phyloP scores from a whole-genome alignment of 1,140 invertebrate genomes.

The Drosophila leontia region DNA sequence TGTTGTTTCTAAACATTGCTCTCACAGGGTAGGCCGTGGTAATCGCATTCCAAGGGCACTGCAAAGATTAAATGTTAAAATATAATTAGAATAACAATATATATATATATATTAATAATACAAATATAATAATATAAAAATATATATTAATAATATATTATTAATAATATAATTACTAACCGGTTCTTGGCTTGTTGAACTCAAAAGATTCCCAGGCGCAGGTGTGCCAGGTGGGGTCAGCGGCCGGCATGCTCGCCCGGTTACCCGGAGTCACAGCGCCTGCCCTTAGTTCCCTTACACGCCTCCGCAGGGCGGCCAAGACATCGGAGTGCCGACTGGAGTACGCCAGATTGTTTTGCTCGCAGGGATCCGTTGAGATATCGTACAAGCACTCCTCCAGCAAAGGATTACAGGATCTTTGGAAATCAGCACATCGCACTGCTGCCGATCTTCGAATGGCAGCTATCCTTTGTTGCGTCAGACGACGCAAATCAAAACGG shows the following conservation, averaged over 20 bases:
- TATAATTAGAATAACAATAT: too few relatives aligned
- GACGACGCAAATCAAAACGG: conserved; percentile 43
- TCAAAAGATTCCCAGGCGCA: conserved; percentile 67
- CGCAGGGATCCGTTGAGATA: conserved; percentile 91
- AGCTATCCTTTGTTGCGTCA: conserved; percentile 71
- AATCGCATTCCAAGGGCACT: conserved; percentile 54
- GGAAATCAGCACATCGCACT: conserved; percentile 77
- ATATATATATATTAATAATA: too few relatives aligned
- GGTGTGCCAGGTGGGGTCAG: conserved; percentile 61
- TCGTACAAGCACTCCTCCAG: conserved; percentile 90
- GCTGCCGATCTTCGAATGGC: conserved; percentile 85
- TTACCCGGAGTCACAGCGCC: conserved; percentile 48
- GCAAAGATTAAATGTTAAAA: conserved; percentile 3
- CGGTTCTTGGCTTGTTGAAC: conserved; percentile 10
- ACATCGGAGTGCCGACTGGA: conserved; percentile 43
- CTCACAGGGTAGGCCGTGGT: conserved; percentile 50
- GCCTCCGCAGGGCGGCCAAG: conserved; percentile 46
- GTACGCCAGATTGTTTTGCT: conserved; percentile 89
- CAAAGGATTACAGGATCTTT: conserved; percentile 83
- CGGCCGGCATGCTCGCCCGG: conserved; percentile 16
- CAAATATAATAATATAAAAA: too few relatives aligned
- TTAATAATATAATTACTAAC: conserved; percentile 21
- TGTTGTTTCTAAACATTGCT: neutral
- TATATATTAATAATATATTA: too few relatives aligned
- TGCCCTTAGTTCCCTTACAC: conserved; percentile 33